Percentiles rank a stretch among this genome's conserved stretches.
phyloP scores from a whole-genome alignment of 2,888 invertebrate genomes.

The Hedychridium roseum region DNA sequence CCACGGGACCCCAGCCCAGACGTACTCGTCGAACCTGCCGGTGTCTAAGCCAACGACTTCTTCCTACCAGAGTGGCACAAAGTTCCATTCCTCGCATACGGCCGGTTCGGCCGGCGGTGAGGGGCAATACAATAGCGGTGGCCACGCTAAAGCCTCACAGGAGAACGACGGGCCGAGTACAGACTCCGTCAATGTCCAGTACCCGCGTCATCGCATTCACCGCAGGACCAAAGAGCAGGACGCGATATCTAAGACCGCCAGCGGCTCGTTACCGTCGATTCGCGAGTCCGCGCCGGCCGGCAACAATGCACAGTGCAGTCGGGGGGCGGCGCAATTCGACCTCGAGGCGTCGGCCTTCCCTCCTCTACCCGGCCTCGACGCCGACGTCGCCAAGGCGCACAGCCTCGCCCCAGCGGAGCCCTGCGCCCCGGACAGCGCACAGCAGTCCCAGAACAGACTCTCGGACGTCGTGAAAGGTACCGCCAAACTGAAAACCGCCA shows the following conservation, averaged over 20 bases:
- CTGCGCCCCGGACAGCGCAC: constrained; percentile 45
- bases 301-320: constrained; percentile 60
- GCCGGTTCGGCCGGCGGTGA: constrained; percentile 36
- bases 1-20: constrained; percentile 42
- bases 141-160: constrained; percentile 39
- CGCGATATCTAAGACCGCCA: constrained; percentile 51
- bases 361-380: constrained; percentile 75
- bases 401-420: constrained; percentile 47
- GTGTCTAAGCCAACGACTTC: constrained; percentile 50
- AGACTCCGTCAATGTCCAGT: no score
- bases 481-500: constrained; percentile 68
- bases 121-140: constrained; percentile 49
- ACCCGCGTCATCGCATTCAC: constrained; percentile 58
- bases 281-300: constrained; percentile 45
- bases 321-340: constrained; percentile 77
- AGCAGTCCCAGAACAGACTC: constrained; percentile 70
- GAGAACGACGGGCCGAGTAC: constrained; percentile 51
- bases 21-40: constrained; percentile 53
- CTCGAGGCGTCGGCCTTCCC: constrained; percentile 82
- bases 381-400: constrained; percentile 53
- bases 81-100: constrained; percentile 60
- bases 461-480: constrained; percentile 84
- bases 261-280: constrained; percentile 52
- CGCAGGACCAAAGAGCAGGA: constrained; percentile 63
- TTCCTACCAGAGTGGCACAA: constrained; percentile 60